phyloP scores from a whole-genome alignment of 2,113 vertebrate species.

The Jacana jacana region DNA sequence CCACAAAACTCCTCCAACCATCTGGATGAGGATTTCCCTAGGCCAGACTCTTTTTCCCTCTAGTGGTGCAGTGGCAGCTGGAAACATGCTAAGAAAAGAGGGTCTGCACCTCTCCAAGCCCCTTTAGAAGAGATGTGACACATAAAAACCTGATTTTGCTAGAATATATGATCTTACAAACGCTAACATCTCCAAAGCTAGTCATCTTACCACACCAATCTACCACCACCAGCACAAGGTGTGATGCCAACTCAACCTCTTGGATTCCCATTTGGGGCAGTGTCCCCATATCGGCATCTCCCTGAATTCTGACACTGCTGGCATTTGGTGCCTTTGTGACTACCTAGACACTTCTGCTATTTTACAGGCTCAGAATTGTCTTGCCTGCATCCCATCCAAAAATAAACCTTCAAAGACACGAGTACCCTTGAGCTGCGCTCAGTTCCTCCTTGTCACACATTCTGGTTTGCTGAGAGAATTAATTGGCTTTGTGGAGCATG shows the following conservation, averaged over 20 bases:
- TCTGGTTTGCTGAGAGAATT: slow-evolving; percentile 42
- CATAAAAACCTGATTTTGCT: neutral
- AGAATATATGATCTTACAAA: neutral
- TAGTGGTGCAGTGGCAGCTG: neutral
- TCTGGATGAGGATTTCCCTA: neutral
- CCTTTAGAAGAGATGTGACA: neutral
- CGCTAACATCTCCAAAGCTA: neutral
- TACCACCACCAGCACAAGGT: fast-evolving
- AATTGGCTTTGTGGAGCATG: slow-evolving; percentile 53
- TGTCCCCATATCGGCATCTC: neutral
- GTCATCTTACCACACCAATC: neutral
- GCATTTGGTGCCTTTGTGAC: neutral
- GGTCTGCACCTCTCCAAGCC: neutral
- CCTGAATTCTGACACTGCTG: fast-evolving
- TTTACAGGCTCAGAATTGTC: neutral
- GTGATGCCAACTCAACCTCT: neutral
- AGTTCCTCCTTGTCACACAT: slow-evolving; percentile 4
- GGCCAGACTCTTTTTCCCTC: neutral
- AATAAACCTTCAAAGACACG: slow-evolving; percentile 11
- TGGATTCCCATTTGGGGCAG: neutral
- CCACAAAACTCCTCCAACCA: neutral
- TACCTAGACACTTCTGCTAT: neutral
- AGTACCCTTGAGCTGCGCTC: slow-evolving; percentile 36
- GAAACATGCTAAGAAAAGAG: neutral
- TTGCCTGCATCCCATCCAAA: neutral